These are phyloP conservation scores for Lepidostoma basale DNA, from an alignment of 1,140 invertebrate species.

Conservation along the genomic window DNA sequence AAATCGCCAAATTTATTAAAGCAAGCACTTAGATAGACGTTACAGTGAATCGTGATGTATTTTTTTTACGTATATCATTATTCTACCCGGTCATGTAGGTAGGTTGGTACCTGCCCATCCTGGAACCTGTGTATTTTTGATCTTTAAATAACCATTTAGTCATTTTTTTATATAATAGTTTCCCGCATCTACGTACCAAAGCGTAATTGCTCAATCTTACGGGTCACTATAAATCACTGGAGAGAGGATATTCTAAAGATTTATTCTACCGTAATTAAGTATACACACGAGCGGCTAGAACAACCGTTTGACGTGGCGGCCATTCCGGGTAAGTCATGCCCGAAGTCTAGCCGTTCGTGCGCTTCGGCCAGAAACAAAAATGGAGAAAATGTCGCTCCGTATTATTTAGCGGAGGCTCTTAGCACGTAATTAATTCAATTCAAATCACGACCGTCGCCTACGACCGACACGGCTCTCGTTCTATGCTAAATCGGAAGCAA, in stretches of 20 bases:
- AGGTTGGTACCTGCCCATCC: no score
- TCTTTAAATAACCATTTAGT: neutral
- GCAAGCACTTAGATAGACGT: no score
- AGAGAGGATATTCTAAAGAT: neutral
- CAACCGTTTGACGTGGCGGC: neutral
- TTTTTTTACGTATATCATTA: no score
- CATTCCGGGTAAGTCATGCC: neutral
- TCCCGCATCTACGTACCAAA: neutral
- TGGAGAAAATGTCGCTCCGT: conserved; percentile 13
- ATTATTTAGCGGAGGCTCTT: conserved; percentile 43
- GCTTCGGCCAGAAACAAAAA: conserved; percentile 13
- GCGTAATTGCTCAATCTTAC: conserved; percentile 16
- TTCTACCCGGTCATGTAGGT: no score
- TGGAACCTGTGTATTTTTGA: conserved; percentile 10
- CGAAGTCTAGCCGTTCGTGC: neutral
- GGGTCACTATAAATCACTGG: neutral
- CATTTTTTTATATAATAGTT: neutral
- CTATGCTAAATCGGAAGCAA: conserved; percentile 39
- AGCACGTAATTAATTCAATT: conserved; percentile 60
- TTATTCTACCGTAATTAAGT: conserved; percentile 3
- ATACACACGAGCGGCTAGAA: neutral
- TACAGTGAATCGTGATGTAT: no score
- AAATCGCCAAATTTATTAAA: no score
- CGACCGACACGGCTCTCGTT: conserved; percentile 51
- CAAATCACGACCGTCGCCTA: conserved; percentile 58